A percentile compares a stretch with the other conserved stretches of the same genome.
Conservation (phyloP, 2,113 vertebrate genomes). For the Agapornis roseicollis region DNA sequence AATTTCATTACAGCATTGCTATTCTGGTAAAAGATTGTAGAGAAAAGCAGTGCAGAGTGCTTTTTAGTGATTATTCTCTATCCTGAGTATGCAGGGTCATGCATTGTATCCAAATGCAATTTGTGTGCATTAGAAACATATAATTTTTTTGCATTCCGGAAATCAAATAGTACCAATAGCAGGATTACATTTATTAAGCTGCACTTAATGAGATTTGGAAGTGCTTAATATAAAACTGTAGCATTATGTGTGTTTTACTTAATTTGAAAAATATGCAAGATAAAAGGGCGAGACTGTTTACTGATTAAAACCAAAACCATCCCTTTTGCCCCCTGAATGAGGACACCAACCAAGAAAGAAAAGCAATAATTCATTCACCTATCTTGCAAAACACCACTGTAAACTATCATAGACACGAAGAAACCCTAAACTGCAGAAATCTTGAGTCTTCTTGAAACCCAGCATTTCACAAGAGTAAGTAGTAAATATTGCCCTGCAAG, state of each 20-base stretch:
- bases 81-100: not conserved
- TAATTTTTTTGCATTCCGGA: not conserved
- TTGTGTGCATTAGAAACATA: constrained; percentile 9
- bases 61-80: constrained; percentile 2
- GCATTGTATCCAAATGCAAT: constrained; percentile 11
- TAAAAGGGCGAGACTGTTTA: not conserved
- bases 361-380: not conserved
- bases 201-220: constrained; percentile 27
- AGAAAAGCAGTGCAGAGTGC: not conserved
- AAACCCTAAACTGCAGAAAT: not conserved
- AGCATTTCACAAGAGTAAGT: not conserved
- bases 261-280: not conserved
- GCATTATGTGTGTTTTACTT: not conserved
- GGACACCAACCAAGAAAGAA: not conserved
- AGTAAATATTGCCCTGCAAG: not conserved
- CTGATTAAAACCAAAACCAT: not conserved
- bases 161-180: not conserved
- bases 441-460: not conserved
- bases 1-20: not conserved
- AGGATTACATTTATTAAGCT: not conserved
- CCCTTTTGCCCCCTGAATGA: not conserved
- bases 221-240: not conserved
- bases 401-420: not conserved
- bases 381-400: not conserved
- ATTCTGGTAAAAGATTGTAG: constrained; percentile 31